phyloP scores from a whole-genome alignment of 2,888 invertebrate species.

The Caenorhabditis macrosperma region DNA sequence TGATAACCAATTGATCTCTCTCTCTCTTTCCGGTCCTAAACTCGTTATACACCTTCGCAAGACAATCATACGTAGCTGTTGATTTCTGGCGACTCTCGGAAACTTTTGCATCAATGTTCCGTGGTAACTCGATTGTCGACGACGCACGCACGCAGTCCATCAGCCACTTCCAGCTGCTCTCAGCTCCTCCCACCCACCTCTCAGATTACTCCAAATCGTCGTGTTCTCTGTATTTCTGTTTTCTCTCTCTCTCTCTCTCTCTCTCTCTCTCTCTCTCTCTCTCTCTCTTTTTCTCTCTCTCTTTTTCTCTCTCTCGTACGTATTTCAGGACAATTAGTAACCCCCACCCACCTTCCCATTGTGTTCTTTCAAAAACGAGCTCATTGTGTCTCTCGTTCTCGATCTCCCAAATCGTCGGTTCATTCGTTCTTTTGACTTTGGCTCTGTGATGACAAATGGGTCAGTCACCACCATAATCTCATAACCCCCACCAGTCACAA shows the following conservation, averaged over 20 bases:
- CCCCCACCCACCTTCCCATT: neutral
- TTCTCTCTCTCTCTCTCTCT: neutral
- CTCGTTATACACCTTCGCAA: neutral
- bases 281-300: neutral
- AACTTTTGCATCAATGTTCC: neutral
- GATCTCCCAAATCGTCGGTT: neutral
- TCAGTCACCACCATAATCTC: neutral
- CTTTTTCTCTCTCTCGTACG: neutral
- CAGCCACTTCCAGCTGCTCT: neutral
- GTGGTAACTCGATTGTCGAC: constrained; percentile 7
- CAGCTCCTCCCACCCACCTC: neutral
- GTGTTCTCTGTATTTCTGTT: neutral
- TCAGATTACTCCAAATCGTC: neutral
- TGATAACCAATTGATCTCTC: constrained; percentile 11
- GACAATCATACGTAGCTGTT: constrained; percentile 9
- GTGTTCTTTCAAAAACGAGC: neutral
- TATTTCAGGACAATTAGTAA: neutral
- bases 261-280: neutral
- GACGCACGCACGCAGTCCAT: neutral
- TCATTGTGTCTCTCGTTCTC: neutral
- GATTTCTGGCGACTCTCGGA: constrained; percentile 16
- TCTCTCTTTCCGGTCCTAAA: neutral
- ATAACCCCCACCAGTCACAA: neutral
- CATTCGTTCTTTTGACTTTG: neutral
- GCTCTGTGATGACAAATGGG: neutral